These are phyloP conservation scores for Drosophila differens DNA, from an alignment of 2,888 invertebrate species.

Conservation along the genomic window DNA sequence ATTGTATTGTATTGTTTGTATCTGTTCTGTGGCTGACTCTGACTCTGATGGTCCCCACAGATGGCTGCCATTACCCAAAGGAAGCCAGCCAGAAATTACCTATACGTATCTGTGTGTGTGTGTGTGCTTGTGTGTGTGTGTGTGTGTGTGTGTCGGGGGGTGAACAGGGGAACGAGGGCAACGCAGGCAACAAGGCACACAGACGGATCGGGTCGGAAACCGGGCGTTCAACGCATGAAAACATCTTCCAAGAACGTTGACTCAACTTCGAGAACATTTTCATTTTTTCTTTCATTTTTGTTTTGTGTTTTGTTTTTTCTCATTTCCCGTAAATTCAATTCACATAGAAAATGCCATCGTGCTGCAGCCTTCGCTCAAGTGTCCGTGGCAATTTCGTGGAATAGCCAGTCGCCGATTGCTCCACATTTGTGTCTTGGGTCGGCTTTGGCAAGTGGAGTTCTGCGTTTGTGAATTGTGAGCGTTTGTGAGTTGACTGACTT, in stretches of 20 bases:
- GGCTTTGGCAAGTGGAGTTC: slow-evolving; percentile 22
- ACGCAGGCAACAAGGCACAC: background rate
- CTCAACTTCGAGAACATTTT: slow-evolving; percentile 68
- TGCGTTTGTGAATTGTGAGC: slow-evolving; percentile 24
- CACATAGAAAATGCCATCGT: slow-evolving; percentile 53
- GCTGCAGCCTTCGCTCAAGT: slow-evolving; percentile 40
- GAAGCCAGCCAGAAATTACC: slow-evolving; percentile 32
- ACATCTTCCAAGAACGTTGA: slow-evolving; percentile 64
- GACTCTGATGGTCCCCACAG: slow-evolving; percentile 32
- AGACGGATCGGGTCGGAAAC: slow-evolving; percentile 31
- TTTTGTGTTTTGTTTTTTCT: slow-evolving; percentile 19
- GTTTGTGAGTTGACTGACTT: background rate
- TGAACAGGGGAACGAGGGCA: slow-evolving; percentile 27
- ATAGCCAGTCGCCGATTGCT: slow-evolving; percentile 55
- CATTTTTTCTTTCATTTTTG: slow-evolving; percentile 36
- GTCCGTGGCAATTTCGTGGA: slow-evolving; percentile 58
- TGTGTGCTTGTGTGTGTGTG: background rate
- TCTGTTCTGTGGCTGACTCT: slow-evolving; percentile 19
- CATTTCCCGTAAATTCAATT: slow-evolving; percentile 60
- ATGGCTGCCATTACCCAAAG: slow-evolving; percentile 43
- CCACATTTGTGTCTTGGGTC: slow-evolving; percentile 56
- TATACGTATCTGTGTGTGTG: background rate
- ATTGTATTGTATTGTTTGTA: slow-evolving; percentile 42
- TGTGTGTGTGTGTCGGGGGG: background rate
- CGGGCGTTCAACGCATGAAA: slow-evolving; percentile 58